A percentile compares a stretch with the other conserved stretches of the same genome.
These are phyloP conservation scores for Drosophila repleta DNA, from an alignment of 1,140 invertebrate species.

Conservation along the genomic window DNA sequence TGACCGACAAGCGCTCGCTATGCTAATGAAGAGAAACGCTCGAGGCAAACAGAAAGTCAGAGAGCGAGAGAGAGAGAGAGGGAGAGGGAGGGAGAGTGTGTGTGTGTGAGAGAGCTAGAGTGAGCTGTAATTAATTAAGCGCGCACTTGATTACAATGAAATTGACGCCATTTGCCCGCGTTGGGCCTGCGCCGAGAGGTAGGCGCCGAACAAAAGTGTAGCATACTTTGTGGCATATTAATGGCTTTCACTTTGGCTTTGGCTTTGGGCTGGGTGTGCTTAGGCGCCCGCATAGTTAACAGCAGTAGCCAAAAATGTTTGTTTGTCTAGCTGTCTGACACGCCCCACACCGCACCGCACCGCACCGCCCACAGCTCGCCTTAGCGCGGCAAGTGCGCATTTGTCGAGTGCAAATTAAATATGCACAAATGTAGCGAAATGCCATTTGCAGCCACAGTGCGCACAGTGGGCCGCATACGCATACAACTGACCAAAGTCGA, in stretches of 20 bases:
- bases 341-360: background rate
- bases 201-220: constrained; percentile 43
- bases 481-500: too few relatives aligned
- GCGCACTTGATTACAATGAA: constrained; percentile 74
- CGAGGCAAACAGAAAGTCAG: constrained; percentile 4
- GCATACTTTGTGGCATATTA: constrained; percentile 67
- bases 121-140: constrained; percentile 66
- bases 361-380: constrained; percentile 15
- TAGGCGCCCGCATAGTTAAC: constrained; percentile 27
- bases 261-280: background rate
- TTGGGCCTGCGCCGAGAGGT: constrained; percentile 1
- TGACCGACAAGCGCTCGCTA: constrained; percentile 19
- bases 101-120: background rate
- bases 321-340: constrained; percentile 42
- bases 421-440: constrained; percentile 51
- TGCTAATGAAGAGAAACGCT: constrained; percentile 43
- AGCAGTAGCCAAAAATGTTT: constrained; percentile 26
- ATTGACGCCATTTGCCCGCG: constrained; percentile 66
- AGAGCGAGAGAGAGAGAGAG: background rate
- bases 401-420: constrained; percentile 76
- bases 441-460: constrained; percentile 7
- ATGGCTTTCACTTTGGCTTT: constrained; percentile 37
- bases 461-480: constrained; percentile 8
- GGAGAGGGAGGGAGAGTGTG: background rate
- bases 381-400: constrained; percentile 53